Evolutionary conservation across 2,888 invertebrate species (phyloP).

Genomic region (Caenorhabditis imperialis): DNA sequence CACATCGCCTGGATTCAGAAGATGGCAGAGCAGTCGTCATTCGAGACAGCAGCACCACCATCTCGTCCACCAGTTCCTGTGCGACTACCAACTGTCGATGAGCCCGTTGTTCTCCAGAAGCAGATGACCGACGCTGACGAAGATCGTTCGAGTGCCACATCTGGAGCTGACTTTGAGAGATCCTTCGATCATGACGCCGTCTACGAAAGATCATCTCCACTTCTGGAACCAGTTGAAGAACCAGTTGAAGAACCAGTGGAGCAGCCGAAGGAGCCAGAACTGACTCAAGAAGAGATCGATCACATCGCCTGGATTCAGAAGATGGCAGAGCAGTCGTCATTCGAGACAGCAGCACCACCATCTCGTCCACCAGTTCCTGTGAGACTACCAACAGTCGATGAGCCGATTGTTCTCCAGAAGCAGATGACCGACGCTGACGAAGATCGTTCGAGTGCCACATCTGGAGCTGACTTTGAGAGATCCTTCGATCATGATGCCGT

Average conservation of each 20-base stretch:
- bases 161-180: constrained; percentile 51
- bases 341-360: constrained; percentile 8
- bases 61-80: constrained; percentile 9
- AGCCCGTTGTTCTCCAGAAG: not conserved
- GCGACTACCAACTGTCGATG: constrained; percentile 1
- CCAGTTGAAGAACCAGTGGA: not conserved
- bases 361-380: constrained; percentile 5
- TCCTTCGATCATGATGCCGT: constrained; percentile 31
- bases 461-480: constrained; percentile 24
- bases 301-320: constrained; percentile 57
- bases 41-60: constrained; percentile 3
- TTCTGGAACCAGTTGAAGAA: not conserved
- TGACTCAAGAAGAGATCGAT: constrained; percentile 55
- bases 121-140: not conserved
- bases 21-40: constrained; percentile 42
- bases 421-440: not conserved
- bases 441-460: constrained; percentile 24
- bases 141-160: constrained; percentile 25
- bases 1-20: constrained; percentile 54
- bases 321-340: constrained; percentile 38
- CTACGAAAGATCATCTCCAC: not conserved
- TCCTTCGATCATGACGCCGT: constrained; percentile 43
- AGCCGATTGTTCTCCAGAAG: not conserved
- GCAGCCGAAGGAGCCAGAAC: constrained; percentile 14
- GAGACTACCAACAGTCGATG: constrained; percentile 8